These are phyloP conservation scores for Lacanobia wlatinum DNA, from an alignment of 2,888 invertebrate species.

Conservation along the genomic window DNA sequence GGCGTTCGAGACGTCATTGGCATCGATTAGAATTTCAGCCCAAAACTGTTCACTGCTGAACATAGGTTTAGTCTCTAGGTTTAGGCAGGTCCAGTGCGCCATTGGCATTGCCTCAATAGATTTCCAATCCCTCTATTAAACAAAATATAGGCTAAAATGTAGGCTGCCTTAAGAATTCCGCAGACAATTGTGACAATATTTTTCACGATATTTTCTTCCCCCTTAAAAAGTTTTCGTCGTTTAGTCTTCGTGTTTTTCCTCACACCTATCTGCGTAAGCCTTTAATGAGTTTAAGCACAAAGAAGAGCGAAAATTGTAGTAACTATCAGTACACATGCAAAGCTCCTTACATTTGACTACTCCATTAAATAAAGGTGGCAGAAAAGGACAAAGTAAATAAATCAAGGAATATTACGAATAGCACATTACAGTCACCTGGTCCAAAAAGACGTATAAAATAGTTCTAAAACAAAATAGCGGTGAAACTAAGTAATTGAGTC, in stretches of 20 bases:
- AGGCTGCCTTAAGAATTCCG: too few species aligned
- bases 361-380: not conserved
- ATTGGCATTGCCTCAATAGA: too few species aligned
- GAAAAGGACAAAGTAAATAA: slow-evolving; percentile 31
- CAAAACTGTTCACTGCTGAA: too few species aligned
- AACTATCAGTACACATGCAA: slow-evolving; percentile 19
- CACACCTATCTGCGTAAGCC: not conserved
- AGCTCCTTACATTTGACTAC: slow-evolving; percentile 1
- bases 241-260: too few species aligned
- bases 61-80: too few species aligned
- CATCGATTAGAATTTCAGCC: too few species aligned
- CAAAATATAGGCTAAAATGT: too few species aligned
- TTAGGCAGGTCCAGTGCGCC: too few species aligned
- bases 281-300: not conserved
- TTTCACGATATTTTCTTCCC: too few species aligned
- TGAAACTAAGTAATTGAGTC: slow-evolving; percentile 50
- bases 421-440: slow-evolving; percentile 27
- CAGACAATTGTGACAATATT: not conserved
- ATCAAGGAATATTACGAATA: slow-evolving; percentile 34
- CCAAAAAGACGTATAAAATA: slow-evolving; percentile 9
- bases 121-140: too few species aligned
- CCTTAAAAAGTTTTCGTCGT: too few species aligned
- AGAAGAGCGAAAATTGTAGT: not conserved
- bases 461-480: slow-evolving; percentile 32
- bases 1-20: too few species aligned